Evolutionary conservation across 2,888 invertebrate species (phyloP).

Genomic region (Amiota minor): DNA sequence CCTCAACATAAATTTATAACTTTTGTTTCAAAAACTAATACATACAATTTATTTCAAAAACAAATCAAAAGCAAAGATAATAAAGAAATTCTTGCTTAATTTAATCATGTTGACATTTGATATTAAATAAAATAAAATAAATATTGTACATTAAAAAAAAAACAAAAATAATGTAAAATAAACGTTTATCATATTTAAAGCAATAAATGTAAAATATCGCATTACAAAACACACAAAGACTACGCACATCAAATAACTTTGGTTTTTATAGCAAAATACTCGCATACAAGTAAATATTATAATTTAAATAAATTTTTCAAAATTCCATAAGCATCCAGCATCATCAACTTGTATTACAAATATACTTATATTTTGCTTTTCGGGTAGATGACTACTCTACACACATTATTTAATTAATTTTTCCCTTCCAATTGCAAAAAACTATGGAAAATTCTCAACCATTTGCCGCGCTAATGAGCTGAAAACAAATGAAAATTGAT

Average conservation of each 20-base stretch:
- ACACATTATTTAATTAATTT: conserved; percentile 32
- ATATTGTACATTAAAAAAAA: conserved; percentile 48
- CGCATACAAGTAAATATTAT: conserved; percentile 24
- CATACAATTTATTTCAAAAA: too few relatives aligned
- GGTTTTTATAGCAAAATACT: conserved; percentile 52
- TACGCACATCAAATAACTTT: conserved; percentile 18
- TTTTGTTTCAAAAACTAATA: not conserved
- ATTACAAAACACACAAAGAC: conserved; percentile 11
- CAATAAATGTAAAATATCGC: conserved; percentile 8
- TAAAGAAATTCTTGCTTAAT: conserved; percentile 32
- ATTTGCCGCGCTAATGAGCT: conserved; percentile 59
- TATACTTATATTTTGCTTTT: too few relatives aligned
- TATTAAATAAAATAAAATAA: conserved; percentile 57
- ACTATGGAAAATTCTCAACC: conserved; percentile 34
- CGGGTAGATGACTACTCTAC: too few relatives aligned
- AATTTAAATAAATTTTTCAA: conserved; percentile 27
- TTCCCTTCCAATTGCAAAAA: not conserved
- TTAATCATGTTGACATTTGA: conserved; percentile 60
- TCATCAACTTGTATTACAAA: too few relatives aligned
- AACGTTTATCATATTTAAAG: conserved; percentile 16
- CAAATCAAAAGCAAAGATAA: too few relatives aligned
- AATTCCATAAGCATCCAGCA: conserved; percentile 39
- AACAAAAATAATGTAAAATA: conserved; percentile 53
- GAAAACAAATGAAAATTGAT: conserved; percentile 60
- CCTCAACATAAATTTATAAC: too few relatives aligned